phyloP scores from a whole-genome alignment of 2,113 vertebrate species.

The Pseudorasbora parva region DNA sequence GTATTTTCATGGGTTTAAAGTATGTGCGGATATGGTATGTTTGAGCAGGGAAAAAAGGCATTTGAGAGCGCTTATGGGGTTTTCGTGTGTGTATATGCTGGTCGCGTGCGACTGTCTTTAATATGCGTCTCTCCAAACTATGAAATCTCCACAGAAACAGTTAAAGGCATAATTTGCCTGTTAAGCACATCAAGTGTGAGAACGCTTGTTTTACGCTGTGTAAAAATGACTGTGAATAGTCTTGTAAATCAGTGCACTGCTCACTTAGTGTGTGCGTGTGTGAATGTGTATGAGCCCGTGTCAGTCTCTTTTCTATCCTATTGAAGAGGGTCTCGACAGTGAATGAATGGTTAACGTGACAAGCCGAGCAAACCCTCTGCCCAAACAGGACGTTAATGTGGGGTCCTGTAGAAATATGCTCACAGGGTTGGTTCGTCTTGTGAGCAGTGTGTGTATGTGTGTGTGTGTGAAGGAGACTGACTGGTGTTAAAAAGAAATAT shows the following conservation, averaged over 20 bases:
- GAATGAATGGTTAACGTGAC: conserved; percentile 53
- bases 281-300: conserved; percentile 13
- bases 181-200: conserved; percentile 49
- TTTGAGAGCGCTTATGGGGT: neutral
- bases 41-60: neutral
- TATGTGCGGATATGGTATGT: neutral
- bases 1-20: neutral
- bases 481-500: conserved; percentile 80
- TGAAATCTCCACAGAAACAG: conserved; percentile 31
- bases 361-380: conserved; percentile 44
- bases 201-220: conserved; percentile 43
- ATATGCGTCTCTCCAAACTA: conserved; percentile 22
- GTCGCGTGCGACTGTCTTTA: neutral
- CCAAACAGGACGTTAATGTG: conserved; percentile 35
- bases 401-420: conserved; percentile 30
- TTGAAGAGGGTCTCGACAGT: conserved; percentile 40
- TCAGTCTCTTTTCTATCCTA: conserved; percentile 12
- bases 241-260: conserved; percentile 48
- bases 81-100: conserved; percentile 11
- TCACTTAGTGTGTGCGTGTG: conserved; percentile 5
- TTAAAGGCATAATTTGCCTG: conserved; percentile 54
- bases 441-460: conserved; percentile 39
- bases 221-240: conserved; percentile 54
- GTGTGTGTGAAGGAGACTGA: conserved; percentile 64
- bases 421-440: neutral